Base-by-base conservation (phyloP, 2,888 invertebrate species). In the Aphrophora alni region DNA sequence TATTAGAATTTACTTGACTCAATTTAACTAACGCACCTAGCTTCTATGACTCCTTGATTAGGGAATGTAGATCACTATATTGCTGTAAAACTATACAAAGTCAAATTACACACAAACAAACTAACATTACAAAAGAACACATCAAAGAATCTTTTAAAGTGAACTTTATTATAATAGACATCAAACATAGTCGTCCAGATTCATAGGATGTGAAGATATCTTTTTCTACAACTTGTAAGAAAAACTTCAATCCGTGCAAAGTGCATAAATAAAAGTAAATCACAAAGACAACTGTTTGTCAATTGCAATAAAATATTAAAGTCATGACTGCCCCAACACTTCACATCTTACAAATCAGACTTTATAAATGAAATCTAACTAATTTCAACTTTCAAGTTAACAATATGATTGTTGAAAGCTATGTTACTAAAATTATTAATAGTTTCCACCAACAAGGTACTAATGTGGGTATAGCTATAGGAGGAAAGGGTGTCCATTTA, bases 131-230 rank as follows among this genome's bases (percentile, higher is more conserved):
- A 78, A 78, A 78, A 78, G 72, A 78, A 78, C 78, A 78, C 78
- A 78, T 78, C 78, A 78, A 78, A 78, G 78, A 78, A 78, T 78
- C 78, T 28, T 78, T 78, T 78, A 78, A 44, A 59, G 78, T 78
- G 78, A 78, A 78, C 78, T 28, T 73, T 73, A 78, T 78, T 78
- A 44, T 73, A 78, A 78, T 73, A 59, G 73, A 78, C 78, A 78
- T 78, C 78, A 78, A 78, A 78, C 73, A 73, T 73, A 73, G 26
- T 38, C 14, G 59, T 78, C 72, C 21, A 8, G 59, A 59, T 59
- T 59, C 14, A n/a, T 59, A 59, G 59, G 59, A 59, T 59, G 59
- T 59, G 59, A 59, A 59, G 59, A 59, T 21, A 2, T 59, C 21
- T 59, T 59, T 59, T 21, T 59, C 21, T 59, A 59, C 59, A 59